A percentile compares a stretch with the other conserved stretches of the same genome.
Conservation (phyloP, 2,888 invertebrate species). For the Agrochola litura region DNA sequence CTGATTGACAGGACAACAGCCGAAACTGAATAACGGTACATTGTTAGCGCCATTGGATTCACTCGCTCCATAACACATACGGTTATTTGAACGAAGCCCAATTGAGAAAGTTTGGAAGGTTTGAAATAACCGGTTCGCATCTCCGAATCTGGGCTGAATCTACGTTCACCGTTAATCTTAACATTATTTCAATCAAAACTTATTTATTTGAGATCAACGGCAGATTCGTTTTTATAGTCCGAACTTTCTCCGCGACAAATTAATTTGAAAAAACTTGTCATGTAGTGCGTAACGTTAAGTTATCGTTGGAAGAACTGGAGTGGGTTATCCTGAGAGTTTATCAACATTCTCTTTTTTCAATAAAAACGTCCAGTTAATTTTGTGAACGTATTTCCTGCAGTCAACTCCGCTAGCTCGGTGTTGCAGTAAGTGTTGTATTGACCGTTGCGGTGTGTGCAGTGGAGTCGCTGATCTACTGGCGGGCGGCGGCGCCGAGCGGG, state of each 20-base stretch:
- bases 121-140: conserved; percentile 28
- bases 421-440: not conserved
- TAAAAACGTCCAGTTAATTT: conserved; percentile 31
- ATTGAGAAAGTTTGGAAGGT: conserved; percentile 31
- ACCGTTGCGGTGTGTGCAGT: conserved; percentile 89
- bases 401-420: not conserved
- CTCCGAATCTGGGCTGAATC: not conserved
- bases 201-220: conserved; percentile 31
- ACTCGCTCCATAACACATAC: conserved; percentile 18
- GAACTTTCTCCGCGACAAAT: conserved; percentile 26
- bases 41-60: conserved; percentile 25
- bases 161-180: conserved; percentile 9
- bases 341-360: conserved; percentile 3
- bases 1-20: not conserved
- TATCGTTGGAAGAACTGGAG: conserved; percentile 45
- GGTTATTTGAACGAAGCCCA: conserved; percentile 18
- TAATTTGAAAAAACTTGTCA: not conserved
- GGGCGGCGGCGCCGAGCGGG: conserved; percentile 98
- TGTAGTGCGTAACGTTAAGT: conserved; percentile 3
- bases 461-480: conserved; percentile 99
- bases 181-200: conserved; percentile 2
- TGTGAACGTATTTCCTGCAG: conserved; percentile 4
- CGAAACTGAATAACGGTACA: conserved; percentile 51
- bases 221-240: conserved; percentile 29
- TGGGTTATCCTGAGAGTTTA: conserved; percentile 31